Conservation (phyloP, 2,113 vertebrate species). For the Pavo muticus region DNA sequence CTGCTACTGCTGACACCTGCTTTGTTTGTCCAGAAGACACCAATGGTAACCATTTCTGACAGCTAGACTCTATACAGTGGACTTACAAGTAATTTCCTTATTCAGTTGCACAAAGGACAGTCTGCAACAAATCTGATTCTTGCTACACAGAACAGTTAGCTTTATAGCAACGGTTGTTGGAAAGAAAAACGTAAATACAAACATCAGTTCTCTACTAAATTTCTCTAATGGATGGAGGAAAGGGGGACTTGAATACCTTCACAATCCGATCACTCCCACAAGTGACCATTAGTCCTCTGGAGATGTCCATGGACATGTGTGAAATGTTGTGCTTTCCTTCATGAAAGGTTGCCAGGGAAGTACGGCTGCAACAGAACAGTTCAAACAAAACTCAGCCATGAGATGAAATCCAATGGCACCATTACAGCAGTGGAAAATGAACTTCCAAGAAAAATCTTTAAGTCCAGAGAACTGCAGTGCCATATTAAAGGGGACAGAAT, state of each 20-base stretch:
- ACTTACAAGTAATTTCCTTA: not conserved
- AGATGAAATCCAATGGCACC: not conserved
- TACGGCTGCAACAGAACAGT: slow-evolving; percentile 81
- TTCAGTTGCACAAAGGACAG: not conserved
- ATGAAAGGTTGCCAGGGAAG: slow-evolving; percentile 94
- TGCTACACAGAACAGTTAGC: not conserved
- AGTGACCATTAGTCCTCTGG: slow-evolving; percentile 95
- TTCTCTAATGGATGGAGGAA: not conserved
- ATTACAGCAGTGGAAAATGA: not conserved
- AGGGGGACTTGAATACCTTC: slow-evolving; percentile 82
- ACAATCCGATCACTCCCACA: slow-evolving; percentile 94
- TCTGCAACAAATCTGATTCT: not conserved
- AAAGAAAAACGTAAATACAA: not conserved
- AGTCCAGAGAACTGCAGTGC: not conserved
- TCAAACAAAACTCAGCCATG: not conserved
- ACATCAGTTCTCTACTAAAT: not conserved
- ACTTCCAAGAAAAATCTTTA: slow-evolving; percentile 10
- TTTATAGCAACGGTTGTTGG: not conserved
- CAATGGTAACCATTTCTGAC: not conserved
- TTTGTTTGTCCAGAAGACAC: not conserved
- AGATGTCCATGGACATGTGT: slow-evolving; percentile 95
- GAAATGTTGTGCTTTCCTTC: slow-evolving; percentile 98
- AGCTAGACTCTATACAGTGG: not conserved
- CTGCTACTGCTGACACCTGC: not conserved
- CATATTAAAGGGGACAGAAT: not conserved